These are phyloP conservation scores for Pachymerium ferrugineum DNA, from an alignment of 2,888 invertebrate species.

Conservation along the genomic window DNA sequence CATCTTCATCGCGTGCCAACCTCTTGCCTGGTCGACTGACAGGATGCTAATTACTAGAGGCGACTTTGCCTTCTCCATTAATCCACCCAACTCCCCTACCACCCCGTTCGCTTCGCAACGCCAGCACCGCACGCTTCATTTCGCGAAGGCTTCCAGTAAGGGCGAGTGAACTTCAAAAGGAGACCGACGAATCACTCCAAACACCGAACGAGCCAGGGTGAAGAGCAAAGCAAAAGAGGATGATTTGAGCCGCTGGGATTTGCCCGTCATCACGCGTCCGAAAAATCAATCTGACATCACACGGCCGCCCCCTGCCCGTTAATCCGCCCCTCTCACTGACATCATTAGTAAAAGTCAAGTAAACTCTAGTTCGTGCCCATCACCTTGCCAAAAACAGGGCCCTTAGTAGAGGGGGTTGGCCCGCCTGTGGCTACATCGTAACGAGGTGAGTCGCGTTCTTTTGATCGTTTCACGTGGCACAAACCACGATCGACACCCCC, in stretches of 20 bases:
- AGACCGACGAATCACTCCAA: conserved; percentile 5
- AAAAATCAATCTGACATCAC: conserved; percentile 8
- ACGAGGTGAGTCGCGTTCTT: conserved; percentile 23
- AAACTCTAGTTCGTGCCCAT: not conserved
- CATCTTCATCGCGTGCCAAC: conserved; percentile 16
- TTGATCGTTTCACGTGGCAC: conserved; percentile 5
- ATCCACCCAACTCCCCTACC: not conserved
- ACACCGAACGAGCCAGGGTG: not conserved
- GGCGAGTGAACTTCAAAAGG: not conserved
- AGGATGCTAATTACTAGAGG: conserved; percentile 27
- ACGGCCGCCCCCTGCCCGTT: not conserved
- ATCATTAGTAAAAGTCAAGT: not conserved
- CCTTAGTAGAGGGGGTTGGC: not conserved
- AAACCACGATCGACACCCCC: conserved; percentile 10
- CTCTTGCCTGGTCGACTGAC: conserved; percentile 7
- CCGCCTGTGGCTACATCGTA: not conserved
- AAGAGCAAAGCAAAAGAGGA: no score
- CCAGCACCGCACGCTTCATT: conserved; percentile 14
- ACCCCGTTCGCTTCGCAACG: not conserved
- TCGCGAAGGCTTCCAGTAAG: not conserved
- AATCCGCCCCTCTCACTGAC: not conserved
- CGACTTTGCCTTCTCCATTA: conserved; percentile 27
- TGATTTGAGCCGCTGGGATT: conserved; percentile 11
- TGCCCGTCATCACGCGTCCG: conserved; percentile 23
- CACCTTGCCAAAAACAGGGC: not conserved